Conservation (phyloP, 2,888 invertebrate genomes). For the Gandaritis pyraliata region DNA sequence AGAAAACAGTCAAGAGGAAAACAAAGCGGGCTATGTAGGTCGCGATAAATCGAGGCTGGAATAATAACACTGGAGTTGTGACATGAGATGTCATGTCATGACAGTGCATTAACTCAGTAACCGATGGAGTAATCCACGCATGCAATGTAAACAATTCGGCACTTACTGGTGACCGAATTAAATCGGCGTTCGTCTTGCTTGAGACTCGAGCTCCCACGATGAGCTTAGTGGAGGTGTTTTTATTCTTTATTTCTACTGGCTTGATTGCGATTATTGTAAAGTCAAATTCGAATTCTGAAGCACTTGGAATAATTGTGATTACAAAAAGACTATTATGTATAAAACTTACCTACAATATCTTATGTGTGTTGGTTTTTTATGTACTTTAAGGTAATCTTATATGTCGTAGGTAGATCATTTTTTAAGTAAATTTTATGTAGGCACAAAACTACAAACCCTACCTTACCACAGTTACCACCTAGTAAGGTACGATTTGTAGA, state of each 20-base stretch:
- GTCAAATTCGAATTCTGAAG: too few species aligned
- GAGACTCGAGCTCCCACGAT: constrained; percentile 26
- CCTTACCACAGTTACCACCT: too few species aligned
- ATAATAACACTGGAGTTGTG: constrained; percentile 55
- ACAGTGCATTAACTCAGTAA: constrained; percentile 49
- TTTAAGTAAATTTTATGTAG: too few species aligned
- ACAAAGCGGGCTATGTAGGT: constrained; percentile 66
- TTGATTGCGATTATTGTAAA: too few species aligned
- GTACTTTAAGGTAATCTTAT: too few species aligned
- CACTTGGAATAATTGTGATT: too few species aligned
- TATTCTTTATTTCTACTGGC: not conserved
- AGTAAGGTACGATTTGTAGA: not conserved
- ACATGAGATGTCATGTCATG: constrained; percentile 39
- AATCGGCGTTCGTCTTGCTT: constrained; percentile 33
- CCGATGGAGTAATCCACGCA: constrained; percentile 45
- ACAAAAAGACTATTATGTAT: too few species aligned
- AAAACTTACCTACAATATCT: too few species aligned
- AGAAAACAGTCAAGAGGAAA: constrained; percentile 73
- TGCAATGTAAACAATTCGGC: constrained; percentile 36
- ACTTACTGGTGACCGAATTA: constrained; percentile 33
- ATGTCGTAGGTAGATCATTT: too few species aligned
- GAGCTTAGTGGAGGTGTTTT: constrained; percentile 16
- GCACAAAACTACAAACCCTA: too few species aligned
- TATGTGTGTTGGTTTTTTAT: too few species aligned
- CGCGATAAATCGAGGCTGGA: constrained; percentile 59